A percentile compares a stretch with the other conserved stretches of the same genome.
Conservation (phyloP, 2,888 invertebrate genomes). For the Penaeus monodon region DNA sequence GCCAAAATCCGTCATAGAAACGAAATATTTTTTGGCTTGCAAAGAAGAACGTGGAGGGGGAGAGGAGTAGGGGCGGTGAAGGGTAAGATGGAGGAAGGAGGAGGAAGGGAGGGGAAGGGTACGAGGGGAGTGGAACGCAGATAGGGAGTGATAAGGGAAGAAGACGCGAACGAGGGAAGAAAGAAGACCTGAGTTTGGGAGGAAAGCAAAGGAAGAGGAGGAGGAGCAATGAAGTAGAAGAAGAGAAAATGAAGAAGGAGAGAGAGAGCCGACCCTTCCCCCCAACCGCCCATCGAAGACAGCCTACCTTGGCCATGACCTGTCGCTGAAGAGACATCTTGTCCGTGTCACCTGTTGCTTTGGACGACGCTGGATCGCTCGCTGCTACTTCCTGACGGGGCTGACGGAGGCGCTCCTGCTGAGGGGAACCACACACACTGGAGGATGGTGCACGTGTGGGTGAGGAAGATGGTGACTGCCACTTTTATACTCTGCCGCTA, state of each 20-base stretch:
- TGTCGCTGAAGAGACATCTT: slow-evolving; percentile 55
- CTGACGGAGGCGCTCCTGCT: slow-evolving; percentile 19
- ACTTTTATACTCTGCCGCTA: slow-evolving; percentile 54
- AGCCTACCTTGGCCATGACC: slow-evolving; percentile 44
- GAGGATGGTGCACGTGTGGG: slow-evolving; percentile 58
- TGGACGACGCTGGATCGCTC: not conserved
- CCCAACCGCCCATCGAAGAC: not conserved
- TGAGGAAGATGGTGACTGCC: slow-evolving; percentile 39
- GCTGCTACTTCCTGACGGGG: not conserved
- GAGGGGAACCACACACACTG: slow-evolving; percentile 52
- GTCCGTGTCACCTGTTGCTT: not conserved
- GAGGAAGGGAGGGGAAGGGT: not conserved
- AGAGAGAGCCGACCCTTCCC: too few species aligned
- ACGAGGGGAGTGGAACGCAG: not conserved
- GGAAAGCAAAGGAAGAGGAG: too few species aligned
- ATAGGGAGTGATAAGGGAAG: too few species aligned
- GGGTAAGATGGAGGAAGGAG: not conserved
- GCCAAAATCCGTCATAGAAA: slow-evolving; percentile 48
- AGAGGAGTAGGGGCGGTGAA: not conserved
- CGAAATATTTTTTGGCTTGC: slow-evolving; percentile 31
- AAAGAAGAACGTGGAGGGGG: slow-evolving; percentile 1
- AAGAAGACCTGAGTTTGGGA: too few species aligned
- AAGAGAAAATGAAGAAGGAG: too few species aligned
- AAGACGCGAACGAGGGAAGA: too few species aligned
- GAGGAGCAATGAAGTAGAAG: too few species aligned